These are phyloP conservation scores for Pseudococcus longispinus DNA, from an alignment of 2,888 invertebrate genomes.

Conservation along the genomic window DNA sequence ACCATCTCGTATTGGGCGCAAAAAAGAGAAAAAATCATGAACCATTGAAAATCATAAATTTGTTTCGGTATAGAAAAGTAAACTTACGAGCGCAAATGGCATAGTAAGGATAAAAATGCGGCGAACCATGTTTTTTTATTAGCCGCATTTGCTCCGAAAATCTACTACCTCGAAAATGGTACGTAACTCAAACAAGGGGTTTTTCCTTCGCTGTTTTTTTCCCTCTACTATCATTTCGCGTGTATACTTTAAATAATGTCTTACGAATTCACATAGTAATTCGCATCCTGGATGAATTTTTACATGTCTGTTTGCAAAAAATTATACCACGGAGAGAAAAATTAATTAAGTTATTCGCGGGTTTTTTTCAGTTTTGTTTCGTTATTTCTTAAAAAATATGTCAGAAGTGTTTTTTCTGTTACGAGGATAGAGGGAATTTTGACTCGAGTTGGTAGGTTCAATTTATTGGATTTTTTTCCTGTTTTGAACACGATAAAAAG, in stretches of 20 bases:
- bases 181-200: neutral
- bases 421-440: neutral
- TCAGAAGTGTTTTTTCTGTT: neutral
- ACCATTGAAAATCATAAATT: conserved; percentile 32
- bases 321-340: neutral
- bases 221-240: neutral
- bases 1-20: neutral
- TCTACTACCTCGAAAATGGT: neutral
- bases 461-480: conserved; percentile 10
- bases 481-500: neutral
- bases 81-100: conserved; percentile 1
- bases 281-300: neutral
- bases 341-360: neutral
- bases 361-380: neutral
- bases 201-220: neutral
- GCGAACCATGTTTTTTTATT: conserved; percentile 37
- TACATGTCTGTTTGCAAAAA: neutral
- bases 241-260: conserved; percentile 15
- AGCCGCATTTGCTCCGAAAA: conserved; percentile 18
- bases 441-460: neutral
- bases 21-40: neutral
- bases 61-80: neutral
- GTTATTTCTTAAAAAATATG: conserved; percentile 8
- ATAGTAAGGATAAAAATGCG: conserved; percentile 27
- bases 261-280: neutral